Evolutionary conservation across 1,140 invertebrate genomes (phyloP), one percentile per base, ranked within the genome.

Genomic region (Delia radicum): DNA sequence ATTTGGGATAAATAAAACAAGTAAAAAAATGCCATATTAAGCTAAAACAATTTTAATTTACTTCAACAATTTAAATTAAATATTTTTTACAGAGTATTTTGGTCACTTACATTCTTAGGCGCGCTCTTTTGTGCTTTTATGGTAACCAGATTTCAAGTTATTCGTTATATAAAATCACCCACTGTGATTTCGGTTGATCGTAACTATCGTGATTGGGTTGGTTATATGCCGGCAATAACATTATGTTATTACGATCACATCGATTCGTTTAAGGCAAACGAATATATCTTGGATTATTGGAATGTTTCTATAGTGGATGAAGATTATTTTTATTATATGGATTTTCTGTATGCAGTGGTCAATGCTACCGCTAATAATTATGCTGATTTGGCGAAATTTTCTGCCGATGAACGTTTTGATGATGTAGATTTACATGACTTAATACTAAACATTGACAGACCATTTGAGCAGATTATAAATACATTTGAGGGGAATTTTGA

Each of bases 171-270:
- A 3, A 85, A 83, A 24, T 89, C 88, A 33, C 91, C 91, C 0
- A 90, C 90, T 0, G 91, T 92, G 1, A 90, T 91, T 74, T 92
- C 90, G 0, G 89, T 92, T 77, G 91, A 92, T 80, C 87, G 90
- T 61, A 89, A 92, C 77, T 90, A 91, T 78, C 90, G 90, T 27
- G 88, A 89, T 18, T 92, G 91, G 91, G 90, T 91, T 76, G 89
- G 91, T 18, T 89, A 90, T 0, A 88, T 91, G 80, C 91, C 91
- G 5, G 87, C 90, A 0, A 87, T 90, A 6, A 90, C 91, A 0
- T 75, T 90, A 7, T 90, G 89, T 77, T 89, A 89, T 31, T 80
- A 87, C 12, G 83, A 87, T 33, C 88, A 88, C 81, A 82, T 87
- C 2, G 84, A 89, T 77, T 79, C 85, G 15, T 78, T 79, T 15